phyloP scores from a whole-genome alignment of 2,113 vertebrate genomes.

The Thunnus thynnus region DNA sequence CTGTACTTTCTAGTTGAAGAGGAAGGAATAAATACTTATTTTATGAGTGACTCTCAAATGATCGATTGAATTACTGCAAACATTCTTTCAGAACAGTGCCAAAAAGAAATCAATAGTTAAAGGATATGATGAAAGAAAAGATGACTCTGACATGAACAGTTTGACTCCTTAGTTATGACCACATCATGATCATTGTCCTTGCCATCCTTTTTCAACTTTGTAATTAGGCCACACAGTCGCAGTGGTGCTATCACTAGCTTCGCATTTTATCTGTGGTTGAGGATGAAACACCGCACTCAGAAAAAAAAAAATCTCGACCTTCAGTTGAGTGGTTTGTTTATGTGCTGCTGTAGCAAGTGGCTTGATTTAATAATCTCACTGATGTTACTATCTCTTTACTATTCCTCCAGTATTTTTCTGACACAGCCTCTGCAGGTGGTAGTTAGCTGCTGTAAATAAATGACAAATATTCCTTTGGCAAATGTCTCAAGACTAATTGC shows the following conservation, averaged over 20 bases:
- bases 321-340: constrained; percentile 71
- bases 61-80: constrained; percentile 34
- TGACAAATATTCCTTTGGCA: constrained; percentile 28
- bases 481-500: constrained; percentile 16
- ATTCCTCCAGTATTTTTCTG: constrained; percentile 38
- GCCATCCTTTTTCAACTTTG: constrained; percentile 1
- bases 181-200: background rate
- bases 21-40: constrained; percentile 44
- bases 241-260: constrained; percentile 3
- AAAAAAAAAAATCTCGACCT: constrained; percentile 44
- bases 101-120: constrained; percentile 14
- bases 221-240: constrained; percentile 21
- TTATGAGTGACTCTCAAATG: constrained; percentile 29
- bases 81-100: constrained; percentile 1
- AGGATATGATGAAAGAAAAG: constrained; percentile 4
- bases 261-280: constrained; percentile 54
- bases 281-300: constrained; percentile 48
- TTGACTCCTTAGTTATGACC: background rate
- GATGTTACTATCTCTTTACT: constrained; percentile 41
- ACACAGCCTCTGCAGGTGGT: constrained; percentile 52
- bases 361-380: constrained; percentile 64
- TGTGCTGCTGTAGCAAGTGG: constrained; percentile 32
- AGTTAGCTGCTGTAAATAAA: constrained; percentile 56
- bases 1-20: constrained; percentile 42
- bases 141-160: background rate